Base-by-base conservation (phyloP, 2,888 invertebrate genomes). In the Aphrophora alni region DNA sequence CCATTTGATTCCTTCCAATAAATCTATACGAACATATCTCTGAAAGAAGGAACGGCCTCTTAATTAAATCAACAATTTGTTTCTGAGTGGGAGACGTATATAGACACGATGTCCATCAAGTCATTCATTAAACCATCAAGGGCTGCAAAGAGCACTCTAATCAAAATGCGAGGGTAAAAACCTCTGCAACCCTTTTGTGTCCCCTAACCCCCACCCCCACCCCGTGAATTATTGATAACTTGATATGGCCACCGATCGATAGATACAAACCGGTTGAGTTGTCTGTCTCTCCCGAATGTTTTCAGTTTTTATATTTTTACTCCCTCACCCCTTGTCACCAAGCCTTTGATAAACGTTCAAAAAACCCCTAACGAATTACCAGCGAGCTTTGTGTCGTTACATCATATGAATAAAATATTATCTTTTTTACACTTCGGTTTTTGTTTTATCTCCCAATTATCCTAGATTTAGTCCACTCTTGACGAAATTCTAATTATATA, bases 91-190 rank as follows among this genome's bases (percentile, higher is more conserved):
- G n/a, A n/a, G n/a, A n/a, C n/a, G n/a, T n/a, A n/a, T n/a, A 21
- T 21, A 59, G n/a, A 21, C 59, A 21, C 21, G 59, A 14, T 59
- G 59, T 59, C 59, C 59, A 59, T 59, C 59, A 4, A 59, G 21
- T 59, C 59, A 21, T 59, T 59, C 59, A 59, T 59, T 59, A 59
- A 59, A 21, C 59, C 59, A 59, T 59, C 59, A 59, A 59, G 59
- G 59, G 59, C 14, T 21, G 59, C n/a, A 21, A 59, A 59, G 59
- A 59, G 59, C 59, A 59, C 59, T 59, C 59, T 59, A 59, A 59
- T 59, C 59, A 59, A 59, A 59, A 59, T 59, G 59, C 21, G 59
- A 59, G 59, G 59, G 59, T 59, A 59, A 59, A 59, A 59, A 59
- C 59, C 59, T 59, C 59, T 1, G 21, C 59, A 59, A 59, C 59